Base-by-base conservation (phyloP, 2,888 invertebrate species). In the Aphodius sticticus region DNA sequence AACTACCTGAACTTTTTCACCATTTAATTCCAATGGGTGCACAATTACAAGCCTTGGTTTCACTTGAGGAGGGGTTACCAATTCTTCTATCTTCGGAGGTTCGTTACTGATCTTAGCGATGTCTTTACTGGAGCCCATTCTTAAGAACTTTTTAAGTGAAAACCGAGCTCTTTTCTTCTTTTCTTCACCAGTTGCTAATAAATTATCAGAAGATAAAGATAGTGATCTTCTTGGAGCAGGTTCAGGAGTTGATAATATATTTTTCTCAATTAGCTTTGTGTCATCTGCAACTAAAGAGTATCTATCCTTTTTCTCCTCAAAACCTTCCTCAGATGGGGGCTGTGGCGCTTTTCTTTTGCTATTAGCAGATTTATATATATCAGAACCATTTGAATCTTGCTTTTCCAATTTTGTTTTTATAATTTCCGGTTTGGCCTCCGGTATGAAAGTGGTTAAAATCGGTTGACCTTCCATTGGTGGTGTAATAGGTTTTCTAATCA, bases 1-100 rank as follows among this genome's bases (percentile, higher is more conserved):
- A 0, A 96, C 92, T 69, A 96, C 96, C 87, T 96, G 95, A 1
- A 96, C 95, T 81, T 92, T 94, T 9, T 94, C 93, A 38, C 95
- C 95, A 87, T 96, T 96, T 81, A 96, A 91, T 86, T 97, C 96
- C 84, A 96, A 91, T 14, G 97, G 97, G 91, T 97, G 97, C 82
- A 97, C 96, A 84, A 97, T 97, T 81, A 96, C 96, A 35, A 96
- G 90, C 15, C 95, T 92, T 2, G 95, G 95, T 86, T 95, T 95
- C 6, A 93, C 92, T 85, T 92, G 92, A 6, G 92, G 92, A 76
- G 91, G 88, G 71, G 92, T 91, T 79, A 89, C 90, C 53, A 92
- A 90, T 81, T 93, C 92, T 82, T 93, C 92, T 76, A 87, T 86
- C 85, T 91, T 92, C 74, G 89, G 88, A 78, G 89, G 88, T 0